These are phyloP conservation scores for Pogonognathellus flavescens DNA, from an alignment of 1,140 invertebrate species.

Conservation along the genomic window DNA sequence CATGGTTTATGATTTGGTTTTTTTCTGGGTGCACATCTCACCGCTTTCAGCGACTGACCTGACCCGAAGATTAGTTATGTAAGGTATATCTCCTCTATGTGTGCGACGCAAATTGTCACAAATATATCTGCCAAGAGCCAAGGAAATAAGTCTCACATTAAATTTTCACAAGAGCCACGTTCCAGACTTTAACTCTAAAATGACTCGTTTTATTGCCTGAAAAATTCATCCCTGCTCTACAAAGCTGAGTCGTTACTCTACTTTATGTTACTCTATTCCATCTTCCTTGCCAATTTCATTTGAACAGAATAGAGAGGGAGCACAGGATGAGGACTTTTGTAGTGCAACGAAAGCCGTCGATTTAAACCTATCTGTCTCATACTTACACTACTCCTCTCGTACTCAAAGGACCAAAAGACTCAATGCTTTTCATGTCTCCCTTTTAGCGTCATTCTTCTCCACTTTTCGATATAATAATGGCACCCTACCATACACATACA, in stretches of 20 bases:
- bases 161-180: slow-evolving; percentile 48
- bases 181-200: slow-evolving; percentile 49
- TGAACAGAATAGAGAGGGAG: slow-evolving; percentile 33
- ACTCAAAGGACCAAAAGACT: slow-evolving; percentile 9
- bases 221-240: slow-evolving; percentile 46
- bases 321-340: slow-evolving; percentile 31
- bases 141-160: slow-evolving; percentile 42
- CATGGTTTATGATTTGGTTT: too few relatives aligned
- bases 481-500: not conserved
- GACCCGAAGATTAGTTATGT: slow-evolving; percentile 36
- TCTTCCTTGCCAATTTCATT: slow-evolving; percentile 52
- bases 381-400: not conserved
- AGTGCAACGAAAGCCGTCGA: slow-evolving; percentile 13
- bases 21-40: too few relatives aligned
- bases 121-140: slow-evolving; percentile 29
- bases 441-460: slow-evolving; percentile 39
- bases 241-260: slow-evolving; percentile 31
- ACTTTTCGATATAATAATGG: slow-evolving; percentile 20
- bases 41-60: not conserved
- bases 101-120: slow-evolving; percentile 38
- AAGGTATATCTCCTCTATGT: slow-evolving; percentile 1
- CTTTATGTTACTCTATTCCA: slow-evolving; percentile 44
- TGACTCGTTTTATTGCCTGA: slow-evolving; percentile 53
- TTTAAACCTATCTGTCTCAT: not conserved
- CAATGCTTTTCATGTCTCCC: slow-evolving; percentile 31